Base-by-base conservation (phyloP, 2,797 vertebrate species). In the Tamandua tetradactyla region DNA sequence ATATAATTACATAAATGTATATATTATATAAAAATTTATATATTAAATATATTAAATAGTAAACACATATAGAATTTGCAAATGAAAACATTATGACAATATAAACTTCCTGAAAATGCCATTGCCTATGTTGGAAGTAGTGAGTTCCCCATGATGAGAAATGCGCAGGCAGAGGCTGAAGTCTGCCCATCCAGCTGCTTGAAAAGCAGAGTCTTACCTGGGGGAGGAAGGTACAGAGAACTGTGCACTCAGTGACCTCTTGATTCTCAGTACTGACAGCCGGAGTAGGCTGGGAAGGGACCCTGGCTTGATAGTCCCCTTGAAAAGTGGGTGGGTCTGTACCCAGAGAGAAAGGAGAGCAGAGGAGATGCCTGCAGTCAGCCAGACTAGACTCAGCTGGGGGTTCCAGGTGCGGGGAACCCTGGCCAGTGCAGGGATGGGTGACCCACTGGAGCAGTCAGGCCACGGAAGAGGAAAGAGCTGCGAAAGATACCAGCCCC, bases 141-240 rank as follows among this genome's bases (percentile, higher is more conserved):
- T 12, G 55, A 85, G 32, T 0, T 10, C 52, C 18, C 85, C 30
- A 0, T 35, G 1, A 0, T 11, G 30, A 79, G 17, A 40, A 3
- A 13, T 2, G 18, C 22, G 32, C 22, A 5, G 32, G 40, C 47
- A 35, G 64, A 61, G 47, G 27, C 22, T 18, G 5, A 57, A 22
- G 17, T 15, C 37, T 35, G 20, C 44, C 68, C 15, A 0, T 2
- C n/a, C n/a, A 12, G 59, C 20, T 3, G 11, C 55, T 69, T 1
- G 27, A 40, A 84, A 75, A 5, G 10, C n/a, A 4, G 8, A 37
- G 52, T 15, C 35, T 3, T 22, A 79, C 15, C 35, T 0, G 0
- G 42, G 13, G 4, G n/a, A 47, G 37, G 42, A 32, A 18, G 30
- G 18, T 8, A 7, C 9, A 5, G 12, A 57, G 59, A 11, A 27